phyloP scores from a whole-genome alignment of 1,140 invertebrate species.

The Saccostrea echinata region DNA sequence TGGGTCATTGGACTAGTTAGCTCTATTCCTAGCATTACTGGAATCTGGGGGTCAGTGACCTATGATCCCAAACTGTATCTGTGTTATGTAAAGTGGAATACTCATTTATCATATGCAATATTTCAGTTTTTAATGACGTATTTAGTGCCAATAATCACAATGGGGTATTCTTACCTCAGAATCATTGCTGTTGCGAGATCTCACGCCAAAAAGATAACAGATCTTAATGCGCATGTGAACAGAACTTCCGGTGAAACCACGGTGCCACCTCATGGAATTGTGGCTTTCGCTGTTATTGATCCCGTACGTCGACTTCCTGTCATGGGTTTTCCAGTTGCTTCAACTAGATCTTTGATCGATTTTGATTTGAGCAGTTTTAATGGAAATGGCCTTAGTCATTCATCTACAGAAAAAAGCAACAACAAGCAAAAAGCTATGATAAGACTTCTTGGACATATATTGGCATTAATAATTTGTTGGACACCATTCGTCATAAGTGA shows the following conservation, averaged over 20 bases:
- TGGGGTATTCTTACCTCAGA: conserved; percentile 60
- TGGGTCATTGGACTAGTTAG: conserved; percentile 46
- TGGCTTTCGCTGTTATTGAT: conserved; percentile 55
- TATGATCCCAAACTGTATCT: conserved; percentile 35
- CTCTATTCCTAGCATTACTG: conserved; percentile 32
- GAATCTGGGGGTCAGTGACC: conserved; percentile 22
- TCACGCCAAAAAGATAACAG: conserved; percentile 62
- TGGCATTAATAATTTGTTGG: conserved; percentile 55
- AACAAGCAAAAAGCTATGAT: conserved; percentile 30
- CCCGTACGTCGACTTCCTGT: conserved; percentile 61
- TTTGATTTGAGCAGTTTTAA: conserved; percentile 47
- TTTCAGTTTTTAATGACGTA: conserved; percentile 41
- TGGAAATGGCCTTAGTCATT: conserved; percentile 29
- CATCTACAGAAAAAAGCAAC: conserved; percentile 1
- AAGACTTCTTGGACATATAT: conserved; percentile 50
- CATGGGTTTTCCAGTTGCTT: conserved; percentile 56
- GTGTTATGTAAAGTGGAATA: conserved; percentile 47
- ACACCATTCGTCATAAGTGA: conserved; percentile 47
- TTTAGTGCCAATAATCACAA: conserved; percentile 51
- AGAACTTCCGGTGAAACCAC: conserved; percentile 17
- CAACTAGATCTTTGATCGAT: background rate
- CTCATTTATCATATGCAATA: background rate
- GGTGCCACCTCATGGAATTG: conserved; percentile 47
- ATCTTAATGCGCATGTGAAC: conserved; percentile 44
- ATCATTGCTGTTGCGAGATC: conserved; percentile 61